phyloP scores from a whole-genome alignment of 2,113 vertebrate species.

The Deroptyus accipitrinus region DNA sequence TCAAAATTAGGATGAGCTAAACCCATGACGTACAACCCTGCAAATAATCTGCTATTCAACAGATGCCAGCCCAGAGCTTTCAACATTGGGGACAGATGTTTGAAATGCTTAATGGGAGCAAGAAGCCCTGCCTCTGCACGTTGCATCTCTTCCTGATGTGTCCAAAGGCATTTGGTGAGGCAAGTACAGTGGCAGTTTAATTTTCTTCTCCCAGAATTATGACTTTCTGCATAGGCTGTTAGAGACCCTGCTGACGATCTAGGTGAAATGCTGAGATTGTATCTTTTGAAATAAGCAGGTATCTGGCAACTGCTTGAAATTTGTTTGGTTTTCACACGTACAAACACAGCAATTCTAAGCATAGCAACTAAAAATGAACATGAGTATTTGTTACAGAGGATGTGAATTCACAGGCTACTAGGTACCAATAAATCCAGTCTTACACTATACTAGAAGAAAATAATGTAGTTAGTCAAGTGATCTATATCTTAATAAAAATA shows the following conservation, averaged over 20 bases:
- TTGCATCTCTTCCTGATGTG: background rate
- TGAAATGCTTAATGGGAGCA: background rate
- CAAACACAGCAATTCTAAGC: background rate
- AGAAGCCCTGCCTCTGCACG: background rate
- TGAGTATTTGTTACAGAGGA: background rate
- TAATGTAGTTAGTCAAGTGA: background rate
- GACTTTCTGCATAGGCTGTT: background rate
- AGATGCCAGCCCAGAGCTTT: constrained; percentile 14
- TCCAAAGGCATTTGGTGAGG: background rate
- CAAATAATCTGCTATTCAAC: background rate
- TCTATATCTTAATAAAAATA: background rate
- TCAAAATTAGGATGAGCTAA: constrained; percentile 10
- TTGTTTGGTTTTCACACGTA: background rate
- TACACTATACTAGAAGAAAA: background rate
- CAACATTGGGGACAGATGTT: background rate
- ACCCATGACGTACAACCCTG: background rate
- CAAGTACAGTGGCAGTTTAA: background rate
- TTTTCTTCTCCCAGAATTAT: background rate
- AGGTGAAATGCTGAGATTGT: background rate
- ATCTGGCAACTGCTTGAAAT: background rate
- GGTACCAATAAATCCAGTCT: background rate
- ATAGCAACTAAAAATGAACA: background rate
- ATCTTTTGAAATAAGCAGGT: background rate
- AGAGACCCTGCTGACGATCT: background rate
- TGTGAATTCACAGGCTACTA: background rate